Evolutionary conservation across 2,797 vertebrate species (phyloP).

Genomic region (Stomatorhinus walkeri): DNA sequence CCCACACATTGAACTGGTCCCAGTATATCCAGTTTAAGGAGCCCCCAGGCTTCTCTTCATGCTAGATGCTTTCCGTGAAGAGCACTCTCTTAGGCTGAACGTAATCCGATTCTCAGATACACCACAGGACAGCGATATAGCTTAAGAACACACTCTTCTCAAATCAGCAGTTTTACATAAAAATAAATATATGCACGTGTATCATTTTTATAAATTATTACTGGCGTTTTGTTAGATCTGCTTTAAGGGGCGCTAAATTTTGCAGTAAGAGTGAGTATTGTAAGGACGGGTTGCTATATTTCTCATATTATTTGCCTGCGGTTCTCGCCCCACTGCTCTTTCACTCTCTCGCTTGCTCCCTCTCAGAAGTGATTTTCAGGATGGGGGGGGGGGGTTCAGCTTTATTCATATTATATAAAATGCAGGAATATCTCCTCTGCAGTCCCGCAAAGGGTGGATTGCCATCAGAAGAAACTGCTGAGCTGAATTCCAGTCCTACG

Average conservation of each 20-base stretch:
- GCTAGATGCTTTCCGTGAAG: neutral
- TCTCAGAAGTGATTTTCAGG: conserved; percentile 49
- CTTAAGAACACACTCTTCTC: neutral
- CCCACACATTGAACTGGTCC: neutral
- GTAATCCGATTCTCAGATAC: conserved; percentile 4
- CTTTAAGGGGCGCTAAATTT: conserved; percentile 31
- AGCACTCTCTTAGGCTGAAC: neutral
- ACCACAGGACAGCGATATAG: neutral
- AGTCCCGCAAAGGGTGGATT: conserved; percentile 12
- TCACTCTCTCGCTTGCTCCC: conserved; percentile 29
- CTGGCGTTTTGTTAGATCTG: neutral
- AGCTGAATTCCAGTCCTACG: conserved; percentile 20
- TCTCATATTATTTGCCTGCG: conserved; percentile 52
- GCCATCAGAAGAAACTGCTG: conserved; percentile 28
- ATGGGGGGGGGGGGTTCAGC: conserved; percentile 35
- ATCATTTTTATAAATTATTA: neutral
- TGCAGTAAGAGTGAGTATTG: conserved; percentile 43
- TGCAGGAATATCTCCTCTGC: conserved; percentile 38
- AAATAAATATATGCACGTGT: neutral
- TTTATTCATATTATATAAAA: conserved; percentile 50
- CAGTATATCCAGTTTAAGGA: neutral
- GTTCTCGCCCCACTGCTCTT: conserved; percentile 20
- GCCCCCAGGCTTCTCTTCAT: neutral
- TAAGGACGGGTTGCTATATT: conserved; percentile 40
- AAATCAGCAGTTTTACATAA: neutral